Conservation (phyloP, 2,113 vertebrate genomes). For the Puntigrus tetrazona region DNA sequence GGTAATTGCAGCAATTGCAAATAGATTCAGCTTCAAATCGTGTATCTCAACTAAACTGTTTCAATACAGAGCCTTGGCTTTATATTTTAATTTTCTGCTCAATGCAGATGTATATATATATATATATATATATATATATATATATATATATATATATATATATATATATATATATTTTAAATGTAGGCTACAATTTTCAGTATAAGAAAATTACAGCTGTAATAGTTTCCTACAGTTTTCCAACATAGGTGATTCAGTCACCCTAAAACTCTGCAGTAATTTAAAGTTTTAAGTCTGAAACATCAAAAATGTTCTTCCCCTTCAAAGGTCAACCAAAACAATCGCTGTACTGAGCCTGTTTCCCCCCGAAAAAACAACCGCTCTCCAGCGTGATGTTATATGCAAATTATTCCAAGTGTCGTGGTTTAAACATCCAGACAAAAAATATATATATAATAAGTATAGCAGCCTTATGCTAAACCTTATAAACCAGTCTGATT, state of each 20-base stretch:
- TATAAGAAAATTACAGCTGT: neutral
- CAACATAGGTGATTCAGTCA: neutral
- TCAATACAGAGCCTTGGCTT: neutral
- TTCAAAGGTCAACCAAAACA: neutral
- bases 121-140: too few relatives aligned
- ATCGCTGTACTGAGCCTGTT: neutral
- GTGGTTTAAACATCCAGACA: neutral
- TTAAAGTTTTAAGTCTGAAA: neutral
- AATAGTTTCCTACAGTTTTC: neutral
- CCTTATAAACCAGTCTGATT: too few relatives aligned
- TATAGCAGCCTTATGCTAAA: neutral
- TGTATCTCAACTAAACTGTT: neutral
- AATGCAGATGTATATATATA: neutral
- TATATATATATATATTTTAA: too few relatives aligned
- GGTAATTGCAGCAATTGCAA: constrained; percentile 3
- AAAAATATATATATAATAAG: too few relatives aligned
- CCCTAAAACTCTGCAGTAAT: neutral
- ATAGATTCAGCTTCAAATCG: neutral
- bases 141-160: too few relatives aligned
- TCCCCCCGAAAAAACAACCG: neutral
- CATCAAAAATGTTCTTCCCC: neutral
- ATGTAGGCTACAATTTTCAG: neutral
- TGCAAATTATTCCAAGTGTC: neutral
- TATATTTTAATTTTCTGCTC: neutral
- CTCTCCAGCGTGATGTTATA: neutral